Evolutionary conservation across 2,797 vertebrate genomes (phyloP).

Genomic region (Amphiprion clarkii): DNA sequence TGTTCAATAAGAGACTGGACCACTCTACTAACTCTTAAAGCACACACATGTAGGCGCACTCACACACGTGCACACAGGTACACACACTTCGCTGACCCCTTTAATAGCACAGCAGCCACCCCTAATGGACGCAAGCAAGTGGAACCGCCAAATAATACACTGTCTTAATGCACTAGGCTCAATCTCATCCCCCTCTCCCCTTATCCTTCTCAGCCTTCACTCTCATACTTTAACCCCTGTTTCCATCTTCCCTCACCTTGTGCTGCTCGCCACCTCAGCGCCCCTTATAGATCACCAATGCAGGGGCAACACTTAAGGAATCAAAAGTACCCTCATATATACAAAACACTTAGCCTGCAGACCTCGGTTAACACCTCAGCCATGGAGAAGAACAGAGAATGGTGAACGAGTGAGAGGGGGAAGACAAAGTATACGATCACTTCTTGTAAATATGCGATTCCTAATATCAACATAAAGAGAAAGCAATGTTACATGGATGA

Average conservation of each 20-base stretch:
- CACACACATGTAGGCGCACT: constrained; percentile 63
- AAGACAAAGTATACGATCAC: background rate
- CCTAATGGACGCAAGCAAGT: constrained; percentile 84
- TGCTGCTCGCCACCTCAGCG: constrained; percentile 49
- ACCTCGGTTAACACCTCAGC: constrained; percentile 41
- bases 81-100: constrained; percentile 82
- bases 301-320: constrained; percentile 77
- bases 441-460: constrained; percentile 11
- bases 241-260: constrained; percentile 69
- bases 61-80: constrained; percentile 60
- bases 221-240: constrained; percentile 75
- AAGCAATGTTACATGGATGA: constrained; percentile 7
- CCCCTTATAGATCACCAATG: constrained; percentile 64
- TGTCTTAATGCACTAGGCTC: constrained; percentile 84
- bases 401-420: background rate
- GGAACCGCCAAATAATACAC: constrained; percentile 87
- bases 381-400: constrained; percentile 1
- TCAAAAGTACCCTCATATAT: constrained; percentile 65
- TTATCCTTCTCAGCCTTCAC: constrained; percentile 66
- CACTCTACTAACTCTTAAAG: constrained; percentile 80
- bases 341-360: constrained; percentile 64
- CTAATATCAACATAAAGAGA: constrained; percentile 32
- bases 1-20: constrained; percentile 81
- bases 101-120: constrained; percentile 81
- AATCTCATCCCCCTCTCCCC: constrained; percentile 76